A percentile compares a stretch with the other conserved stretches of the same genome.
Evolutionary conservation across 2,113 vertebrate genomes (phyloP).

Genomic region (Australoheros scitulus): DNA sequence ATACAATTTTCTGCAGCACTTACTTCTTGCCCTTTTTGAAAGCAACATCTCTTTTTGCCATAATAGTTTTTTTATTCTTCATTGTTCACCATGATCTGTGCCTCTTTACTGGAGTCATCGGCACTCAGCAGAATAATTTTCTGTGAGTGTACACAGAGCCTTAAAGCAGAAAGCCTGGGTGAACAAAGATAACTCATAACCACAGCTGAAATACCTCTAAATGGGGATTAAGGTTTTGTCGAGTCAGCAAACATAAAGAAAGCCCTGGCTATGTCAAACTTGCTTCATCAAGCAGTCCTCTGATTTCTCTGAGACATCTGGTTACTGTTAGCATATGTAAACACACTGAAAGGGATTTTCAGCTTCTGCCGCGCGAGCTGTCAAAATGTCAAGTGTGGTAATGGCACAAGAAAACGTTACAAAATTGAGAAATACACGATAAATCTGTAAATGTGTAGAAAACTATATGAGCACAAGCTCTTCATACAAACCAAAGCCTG

Average conservation of each 20-base stretch:
- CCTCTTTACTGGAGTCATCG: not conserved
- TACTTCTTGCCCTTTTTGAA: too few species aligned
- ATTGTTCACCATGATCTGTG: not conserved
- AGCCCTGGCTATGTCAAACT: constrained; percentile 2
- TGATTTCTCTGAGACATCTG: not conserved
- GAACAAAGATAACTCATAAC: not conserved
- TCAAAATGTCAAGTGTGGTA: not conserved
- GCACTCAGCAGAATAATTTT: not conserved
- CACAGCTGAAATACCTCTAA: not conserved
- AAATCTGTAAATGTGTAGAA: not conserved
- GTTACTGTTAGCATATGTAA: not conserved
- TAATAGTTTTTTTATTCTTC: not conserved
- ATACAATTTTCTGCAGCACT: not conserved
- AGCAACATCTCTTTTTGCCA: not conserved
- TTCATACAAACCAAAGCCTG: not conserved
- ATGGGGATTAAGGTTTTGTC: not conserved
- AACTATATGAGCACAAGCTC: not conserved
- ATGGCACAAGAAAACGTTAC: not conserved
- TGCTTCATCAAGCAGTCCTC: not conserved
- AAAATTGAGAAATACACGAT: not conserved
- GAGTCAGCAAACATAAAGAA: not conserved
- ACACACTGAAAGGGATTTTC: not conserved
- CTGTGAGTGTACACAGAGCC: too few species aligned
- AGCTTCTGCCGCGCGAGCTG: not conserved
- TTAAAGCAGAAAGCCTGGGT: not conserved